phyloP scores from a whole-genome alignment of 2,797 vertebrate genomes.

The Tragopan temminckii region DNA sequence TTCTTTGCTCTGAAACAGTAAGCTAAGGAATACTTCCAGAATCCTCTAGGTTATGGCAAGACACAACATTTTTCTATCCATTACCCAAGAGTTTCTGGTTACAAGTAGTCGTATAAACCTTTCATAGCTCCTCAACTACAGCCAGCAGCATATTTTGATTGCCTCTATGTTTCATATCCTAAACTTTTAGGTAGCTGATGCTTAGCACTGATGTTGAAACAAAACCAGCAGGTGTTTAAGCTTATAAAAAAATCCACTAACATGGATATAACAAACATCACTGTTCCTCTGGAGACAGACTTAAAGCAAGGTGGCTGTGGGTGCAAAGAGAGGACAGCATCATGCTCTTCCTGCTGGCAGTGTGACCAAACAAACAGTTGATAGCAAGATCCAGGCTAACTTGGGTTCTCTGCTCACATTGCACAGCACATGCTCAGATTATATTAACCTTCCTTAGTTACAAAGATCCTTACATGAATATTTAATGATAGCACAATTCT shows the following conservation, averaged over 20 bases:
- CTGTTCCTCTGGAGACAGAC: neutral
- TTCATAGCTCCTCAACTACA: neutral
- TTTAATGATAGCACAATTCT: conserved; percentile 9
- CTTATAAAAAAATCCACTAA: neutral
- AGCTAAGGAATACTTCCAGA: neutral
- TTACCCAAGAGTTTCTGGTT: neutral
- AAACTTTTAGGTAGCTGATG: neutral
- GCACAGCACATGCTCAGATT: conserved; percentile 29
- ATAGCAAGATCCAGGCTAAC: neutral
- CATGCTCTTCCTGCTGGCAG: neutral
- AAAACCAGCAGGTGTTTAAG: neutral
- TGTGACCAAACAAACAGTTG: neutral
- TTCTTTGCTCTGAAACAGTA: neutral
- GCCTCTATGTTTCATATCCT: neutral
- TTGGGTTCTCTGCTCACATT: conserved; percentile 19
- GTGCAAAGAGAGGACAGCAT: neutral
- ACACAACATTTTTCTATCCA: neutral
- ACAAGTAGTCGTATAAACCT: neutral
- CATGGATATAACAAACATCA: neutral
- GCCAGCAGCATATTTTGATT: neutral
- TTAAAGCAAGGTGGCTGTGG: neutral
- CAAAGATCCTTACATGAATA: conserved; percentile 39
- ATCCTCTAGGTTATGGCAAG: neutral
- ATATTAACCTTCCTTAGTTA: conserved; percentile 29
- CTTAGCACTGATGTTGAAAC: neutral